Percentiles rank a stretch among this genome's conserved stretches.
phyloP scores from a whole-genome alignment of 64 coral and sea anemone species.

The Porites australiensis region DNA sequence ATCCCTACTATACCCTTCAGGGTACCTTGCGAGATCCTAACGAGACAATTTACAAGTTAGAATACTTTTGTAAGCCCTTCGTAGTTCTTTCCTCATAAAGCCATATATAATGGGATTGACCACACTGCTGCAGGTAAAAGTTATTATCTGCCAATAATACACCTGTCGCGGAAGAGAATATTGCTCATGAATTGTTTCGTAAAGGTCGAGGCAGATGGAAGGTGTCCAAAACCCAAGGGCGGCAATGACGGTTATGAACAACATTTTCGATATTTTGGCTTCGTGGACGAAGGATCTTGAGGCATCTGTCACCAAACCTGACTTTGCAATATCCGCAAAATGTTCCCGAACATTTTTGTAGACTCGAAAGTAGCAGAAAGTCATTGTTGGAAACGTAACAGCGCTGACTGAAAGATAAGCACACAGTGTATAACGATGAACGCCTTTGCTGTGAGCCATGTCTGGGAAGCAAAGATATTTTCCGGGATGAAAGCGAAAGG shows the following conservation, averaged over 20 bases:
- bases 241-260: conserved; percentile 9
- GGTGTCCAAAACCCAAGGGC: conserved; percentile 31
- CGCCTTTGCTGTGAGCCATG: not conserved
- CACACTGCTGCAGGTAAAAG: not conserved
- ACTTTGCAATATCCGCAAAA: conserved; percentile 30
- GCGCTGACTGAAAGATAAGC: not conserved
- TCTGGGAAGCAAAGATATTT: conserved; percentile 23
- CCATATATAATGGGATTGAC: conserved; percentile 33
- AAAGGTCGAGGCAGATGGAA: not conserved
- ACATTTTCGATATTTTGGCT: conserved; percentile 19
- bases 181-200: not conserved
- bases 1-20: no score
- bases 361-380: conserved; percentile 26
- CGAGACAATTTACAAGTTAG: not conserved
- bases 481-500: conserved; percentile 44
- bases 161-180: conserved; percentile 19
- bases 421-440: not conserved
- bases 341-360: conserved; percentile 16
- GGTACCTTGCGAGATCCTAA: not conserved
- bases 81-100: conserved; percentile 18
- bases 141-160: conserved; percentile 9
- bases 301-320: not conserved
- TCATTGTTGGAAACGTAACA: not conserved
- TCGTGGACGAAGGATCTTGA: conserved; percentile 15
- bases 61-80: conserved; percentile 6